These are phyloP conservation scores for Lottia scabra DNA, from an alignment of 2,888 invertebrate genomes.

Conservation along the genomic window DNA sequence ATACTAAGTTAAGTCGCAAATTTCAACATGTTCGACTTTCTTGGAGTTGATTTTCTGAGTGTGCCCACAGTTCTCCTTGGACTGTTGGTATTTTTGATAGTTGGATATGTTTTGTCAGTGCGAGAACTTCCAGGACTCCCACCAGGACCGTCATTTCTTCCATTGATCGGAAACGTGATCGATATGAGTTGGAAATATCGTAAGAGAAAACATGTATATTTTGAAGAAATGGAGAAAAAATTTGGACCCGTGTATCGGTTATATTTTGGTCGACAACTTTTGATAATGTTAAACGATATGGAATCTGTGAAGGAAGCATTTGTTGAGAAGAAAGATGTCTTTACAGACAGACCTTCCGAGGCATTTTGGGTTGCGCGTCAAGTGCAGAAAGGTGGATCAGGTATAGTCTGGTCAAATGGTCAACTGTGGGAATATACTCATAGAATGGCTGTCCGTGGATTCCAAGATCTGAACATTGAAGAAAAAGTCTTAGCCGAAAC, in stretches of 20 bases:
- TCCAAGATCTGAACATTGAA: no score
- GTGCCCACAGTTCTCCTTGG: background rate
- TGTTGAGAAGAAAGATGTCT: background rate
- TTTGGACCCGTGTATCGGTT: background rate
- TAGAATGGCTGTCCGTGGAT: no score
- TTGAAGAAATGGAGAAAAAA: background rate
- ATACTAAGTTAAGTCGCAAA: no score
- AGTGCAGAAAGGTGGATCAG: background rate
- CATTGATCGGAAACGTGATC: background rate
- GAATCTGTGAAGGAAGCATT: background rate
- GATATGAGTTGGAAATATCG: background rate
- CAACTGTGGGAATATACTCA: background rate
- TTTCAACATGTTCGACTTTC: no score
- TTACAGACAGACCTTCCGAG: background rate
- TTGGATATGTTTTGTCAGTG: background rate
- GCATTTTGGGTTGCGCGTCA: background rate
- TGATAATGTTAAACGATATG: background rate
- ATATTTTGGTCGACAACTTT: background rate
- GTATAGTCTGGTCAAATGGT: background rate
- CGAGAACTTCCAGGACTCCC: background rate
- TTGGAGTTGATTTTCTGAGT: no score
- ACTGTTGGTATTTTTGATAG: background rate
- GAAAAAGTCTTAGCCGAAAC: no score
- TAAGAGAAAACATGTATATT: background rate
- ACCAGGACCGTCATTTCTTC: background rate